Conservation (phyloP, 2,113 vertebrate species). For the Lates calcarifer region DNA sequence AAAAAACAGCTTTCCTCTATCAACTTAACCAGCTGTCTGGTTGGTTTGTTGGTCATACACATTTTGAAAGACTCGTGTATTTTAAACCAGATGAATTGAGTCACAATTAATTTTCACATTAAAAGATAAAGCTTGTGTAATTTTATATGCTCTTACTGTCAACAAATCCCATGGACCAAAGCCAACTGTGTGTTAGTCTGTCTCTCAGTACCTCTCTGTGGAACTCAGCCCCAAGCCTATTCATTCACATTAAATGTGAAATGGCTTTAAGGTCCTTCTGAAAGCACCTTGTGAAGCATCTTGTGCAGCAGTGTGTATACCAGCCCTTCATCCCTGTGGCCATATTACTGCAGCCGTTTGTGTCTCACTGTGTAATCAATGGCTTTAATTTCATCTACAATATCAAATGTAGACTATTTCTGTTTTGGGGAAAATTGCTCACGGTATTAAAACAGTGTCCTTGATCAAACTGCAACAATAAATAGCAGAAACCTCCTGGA, state of each 20-base stretch:
- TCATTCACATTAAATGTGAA: background rate
- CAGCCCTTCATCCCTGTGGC: background rate
- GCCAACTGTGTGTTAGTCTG: no score
- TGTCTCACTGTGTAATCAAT: background rate
- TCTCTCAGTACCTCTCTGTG: background rate
- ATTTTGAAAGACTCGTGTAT: no score
- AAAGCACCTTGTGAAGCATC: background rate
- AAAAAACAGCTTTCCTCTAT: no score
- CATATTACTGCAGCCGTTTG: background rate
- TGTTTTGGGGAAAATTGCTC: background rate
- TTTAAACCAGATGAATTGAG: no score
- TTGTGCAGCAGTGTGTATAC: background rate
- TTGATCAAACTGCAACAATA: background rate
- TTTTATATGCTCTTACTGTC: no score
- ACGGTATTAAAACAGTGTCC: background rate
- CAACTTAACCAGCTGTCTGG: no score
- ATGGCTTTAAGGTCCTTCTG: background rate
- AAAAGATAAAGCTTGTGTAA: background rate
- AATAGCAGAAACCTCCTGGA: background rate
- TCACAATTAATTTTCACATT: no score
- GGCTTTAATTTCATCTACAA: background rate
- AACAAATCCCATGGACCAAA: no score
- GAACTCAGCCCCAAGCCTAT: background rate
- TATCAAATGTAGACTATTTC: background rate
- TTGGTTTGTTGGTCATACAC: no score